Base-by-base conservation (phyloP, 2,888 invertebrate genomes). In the Phrixothrix hirtus region DNA sequence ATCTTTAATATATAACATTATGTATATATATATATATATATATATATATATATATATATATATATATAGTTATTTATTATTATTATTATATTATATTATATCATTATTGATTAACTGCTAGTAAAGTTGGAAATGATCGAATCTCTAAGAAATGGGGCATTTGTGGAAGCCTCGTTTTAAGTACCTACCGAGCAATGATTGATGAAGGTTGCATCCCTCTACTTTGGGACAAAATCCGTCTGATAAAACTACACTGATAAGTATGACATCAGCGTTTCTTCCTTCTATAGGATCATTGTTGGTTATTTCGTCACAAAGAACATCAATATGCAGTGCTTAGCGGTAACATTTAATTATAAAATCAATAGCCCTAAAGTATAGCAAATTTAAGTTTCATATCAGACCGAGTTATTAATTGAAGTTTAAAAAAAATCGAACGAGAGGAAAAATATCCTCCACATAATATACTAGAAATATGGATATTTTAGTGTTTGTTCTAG, bases 171-270 rank as follows among this genome's bases (percentile, higher is more conserved):
- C 44, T 34, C 37, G 35, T 34, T 45, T 51, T 45, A 47, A 53
- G 52, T 36, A 39, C 31, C 41, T 34, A 52, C 46, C 36, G 37
- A 42, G 41, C 38, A 51, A 55, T 55, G 55, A 55, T 55, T 51
- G 55, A 55, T 55, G 55, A 51, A 55, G 51, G 55, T 51, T 55
- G 43, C 36, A 36, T 47, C 47, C 55, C 55, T 46, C 47, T 46
- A 51, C 42, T 38, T 31, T 31, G 31, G 42, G 47, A 51, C 34
- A 39, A n/a, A n/a, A n/a, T n/a, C n/a, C n/a, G n/a, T n/a, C 42
- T 39, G 55, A 55, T 55, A 51, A 55, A 43, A 50, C 44, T 12
- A 39, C 55, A 41, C 50, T 50, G 55, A 55, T 55, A 55, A 55
- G 39, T 49, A 46, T 50, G 49, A 50, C 50, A 55, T 55, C 50